A percentile compares a stretch with the other conserved stretches of the same genome.
Evolutionary conservation across 2,888 invertebrate species (phyloP).

Genomic region (Dusona sp.): DNA sequence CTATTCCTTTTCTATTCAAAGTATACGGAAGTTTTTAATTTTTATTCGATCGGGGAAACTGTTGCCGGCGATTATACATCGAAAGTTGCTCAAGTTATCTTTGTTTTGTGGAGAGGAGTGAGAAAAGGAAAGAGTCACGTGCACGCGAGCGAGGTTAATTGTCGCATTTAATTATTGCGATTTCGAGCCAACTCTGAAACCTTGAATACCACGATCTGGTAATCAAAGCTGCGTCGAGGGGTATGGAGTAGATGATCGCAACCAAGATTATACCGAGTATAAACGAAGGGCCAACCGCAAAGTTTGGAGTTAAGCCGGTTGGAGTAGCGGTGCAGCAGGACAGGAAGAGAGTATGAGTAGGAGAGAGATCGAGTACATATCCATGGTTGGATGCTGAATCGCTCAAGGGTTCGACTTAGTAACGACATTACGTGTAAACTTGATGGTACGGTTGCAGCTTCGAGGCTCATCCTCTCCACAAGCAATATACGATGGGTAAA

Average conservation of each 20-base stretch:
- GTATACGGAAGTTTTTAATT: neutral
- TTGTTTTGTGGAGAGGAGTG: neutral
- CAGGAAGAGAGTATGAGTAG: slow-evolving; percentile 3
- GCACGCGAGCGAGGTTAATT: neutral
- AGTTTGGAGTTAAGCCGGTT: slow-evolving; percentile 52
- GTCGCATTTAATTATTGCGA: slow-evolving; percentile 16
- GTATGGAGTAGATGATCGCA: slow-evolving; percentile 43
- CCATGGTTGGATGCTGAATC: slow-evolving; percentile 51
- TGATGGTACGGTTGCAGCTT: slow-evolving; percentile 49
- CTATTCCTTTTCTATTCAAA: neutral
- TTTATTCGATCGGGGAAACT: neutral
- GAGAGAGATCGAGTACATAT: slow-evolving; percentile 2
- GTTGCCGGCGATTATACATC: neutral
- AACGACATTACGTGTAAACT: slow-evolving; percentile 65
- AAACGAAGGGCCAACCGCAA: slow-evolving; percentile 39
- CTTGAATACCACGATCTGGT: slow-evolving; percentile 38
- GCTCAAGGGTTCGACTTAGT: slow-evolving; percentile 62
- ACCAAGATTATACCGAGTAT: slow-evolving; percentile 51
- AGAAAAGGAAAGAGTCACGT: neutral
- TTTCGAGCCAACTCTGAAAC: slow-evolving; percentile 14
- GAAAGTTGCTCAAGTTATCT: neutral
- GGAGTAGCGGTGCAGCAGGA: slow-evolving; percentile 30
- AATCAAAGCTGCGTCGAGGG: slow-evolving; percentile 34
- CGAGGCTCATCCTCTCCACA: slow-evolving; percentile 40
- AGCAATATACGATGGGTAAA: slow-evolving; percentile 40